phyloP scores from a whole-genome alignment of 2,113 vertebrate genomes.

The Limanda limanda region DNA sequence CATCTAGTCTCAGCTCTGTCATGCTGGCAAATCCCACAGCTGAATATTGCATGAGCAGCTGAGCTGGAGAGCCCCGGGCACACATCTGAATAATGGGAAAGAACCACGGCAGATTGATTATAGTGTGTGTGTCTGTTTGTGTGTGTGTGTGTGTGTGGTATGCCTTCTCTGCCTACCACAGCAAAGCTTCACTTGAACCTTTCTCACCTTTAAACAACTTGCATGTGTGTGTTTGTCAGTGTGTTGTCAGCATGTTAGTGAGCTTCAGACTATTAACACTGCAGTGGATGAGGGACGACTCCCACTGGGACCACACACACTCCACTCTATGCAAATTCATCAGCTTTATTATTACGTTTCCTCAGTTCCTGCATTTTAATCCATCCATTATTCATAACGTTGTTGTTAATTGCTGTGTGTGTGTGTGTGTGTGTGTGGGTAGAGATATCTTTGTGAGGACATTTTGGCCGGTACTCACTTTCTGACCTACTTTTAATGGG shows the following conservation, averaged over 20 bases:
- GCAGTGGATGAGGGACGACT: background rate
- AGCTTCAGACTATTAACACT: background rate
- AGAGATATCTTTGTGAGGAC: background rate
- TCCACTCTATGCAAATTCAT: background rate
- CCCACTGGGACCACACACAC: background rate
- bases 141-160: constrained; percentile 12
- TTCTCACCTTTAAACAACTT: constrained; percentile 7
- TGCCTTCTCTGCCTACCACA: background rate
- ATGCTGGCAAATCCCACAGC: constrained; percentile 63
- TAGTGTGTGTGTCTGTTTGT: constrained; percentile 8
- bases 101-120: constrained; percentile 41
- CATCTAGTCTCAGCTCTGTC: constrained; percentile 44
- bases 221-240: background rate
- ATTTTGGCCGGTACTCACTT: no score
- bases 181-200: constrained; percentile 11
- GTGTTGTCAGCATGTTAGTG: constrained; percentile 9
- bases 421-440: no score
- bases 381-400: background rate
- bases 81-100: constrained; percentile 61
- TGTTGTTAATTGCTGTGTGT: background rate
- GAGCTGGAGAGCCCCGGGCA: constrained; percentile 58
- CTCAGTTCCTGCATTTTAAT: background rate
- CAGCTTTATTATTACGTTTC: background rate
- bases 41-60: constrained; percentile 81
- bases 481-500: background rate